phyloP scores from a whole-genome alignment of 2,888 invertebrate genomes.

The Hemicrepidius hirtus region DNA sequence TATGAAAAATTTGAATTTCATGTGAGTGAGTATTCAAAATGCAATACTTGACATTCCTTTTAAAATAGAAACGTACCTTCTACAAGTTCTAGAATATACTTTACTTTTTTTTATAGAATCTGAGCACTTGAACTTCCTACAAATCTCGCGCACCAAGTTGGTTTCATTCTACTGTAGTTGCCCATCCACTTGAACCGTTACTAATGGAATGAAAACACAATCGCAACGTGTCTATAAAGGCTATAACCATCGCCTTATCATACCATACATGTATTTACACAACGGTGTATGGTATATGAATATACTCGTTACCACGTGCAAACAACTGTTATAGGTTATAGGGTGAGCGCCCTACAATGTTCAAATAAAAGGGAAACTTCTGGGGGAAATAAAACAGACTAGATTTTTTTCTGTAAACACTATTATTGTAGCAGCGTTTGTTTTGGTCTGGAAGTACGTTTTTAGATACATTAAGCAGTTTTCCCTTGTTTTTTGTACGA shows the following conservation, averaged over 20 bases:
- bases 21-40: too few relatives aligned
- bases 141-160: constrained; percentile 24
- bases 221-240: constrained; percentile 44
- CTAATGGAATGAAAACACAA: constrained; percentile 47
- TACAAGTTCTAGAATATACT: constrained; percentile 31
- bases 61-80: constrained; percentile 12
- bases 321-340: constrained; percentile 39
- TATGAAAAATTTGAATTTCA: too few relatives aligned
- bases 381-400: constrained; percentile 13
- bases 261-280: constrained; percentile 45
- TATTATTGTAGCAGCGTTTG: background rate
- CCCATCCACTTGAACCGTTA: constrained; percentile 31
- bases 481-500: background rate
- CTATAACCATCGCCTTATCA: constrained; percentile 48
- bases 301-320: constrained; percentile 43
- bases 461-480: background rate
- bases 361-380: constrained; percentile 38
- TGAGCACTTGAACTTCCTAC: constrained; percentile 37
- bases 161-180: constrained; percentile 33
- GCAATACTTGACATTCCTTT: background rate
- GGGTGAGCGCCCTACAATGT: constrained; percentile 19
- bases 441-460: background rate
- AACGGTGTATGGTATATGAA: constrained; percentile 38
- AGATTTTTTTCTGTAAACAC: constrained; percentile 8
- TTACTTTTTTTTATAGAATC: constrained; percentile 39